phyloP scores from a whole-genome alignment of 1,140 invertebrate species.

The Tribolium castaneum region DNA sequence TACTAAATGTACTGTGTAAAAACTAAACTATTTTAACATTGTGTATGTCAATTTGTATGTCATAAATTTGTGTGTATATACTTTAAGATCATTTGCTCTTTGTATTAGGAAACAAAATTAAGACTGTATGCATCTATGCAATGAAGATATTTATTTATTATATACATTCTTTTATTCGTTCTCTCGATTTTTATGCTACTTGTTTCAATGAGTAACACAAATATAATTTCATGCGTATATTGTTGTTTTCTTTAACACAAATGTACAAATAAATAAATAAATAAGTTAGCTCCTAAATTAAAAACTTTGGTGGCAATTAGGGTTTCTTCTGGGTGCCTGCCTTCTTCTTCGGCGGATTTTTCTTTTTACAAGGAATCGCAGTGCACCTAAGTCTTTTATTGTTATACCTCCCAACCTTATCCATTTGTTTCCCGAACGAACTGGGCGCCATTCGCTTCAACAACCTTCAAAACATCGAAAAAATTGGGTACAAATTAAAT shows the following conservation, averaged over 20 bases:
- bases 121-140: constrained; percentile 60
- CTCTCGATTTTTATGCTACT: constrained; percentile 48
- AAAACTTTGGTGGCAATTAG: constrained; percentile 55
- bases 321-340: constrained; percentile 47
- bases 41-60: constrained; percentile 56
- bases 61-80: constrained; percentile 55
- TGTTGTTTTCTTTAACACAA: constrained; percentile 34
- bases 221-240: constrained; percentile 49
- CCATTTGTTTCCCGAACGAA: constrained; percentile 57
- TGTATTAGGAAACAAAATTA: constrained; percentile 58
- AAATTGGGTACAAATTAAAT: no score
- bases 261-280: constrained; percentile 55
- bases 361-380: constrained; percentile 58
- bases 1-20: constrained; percentile 54
- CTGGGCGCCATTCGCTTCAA: constrained; percentile 57
- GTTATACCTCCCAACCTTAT: constrained; percentile 56
- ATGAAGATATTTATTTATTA: constrained; percentile 58
- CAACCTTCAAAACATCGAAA: constrained; percentile 54
- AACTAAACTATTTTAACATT: constrained; percentile 49
- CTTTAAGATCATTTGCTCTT: constrained; percentile 51
- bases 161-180: constrained; percentile 44
- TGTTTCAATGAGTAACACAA: constrained; percentile 43
- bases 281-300: constrained; percentile 45
- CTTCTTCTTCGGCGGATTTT: constrained; percentile 39
- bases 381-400: constrained; percentile 59